phyloP scores from a whole-genome alignment of 2,113 vertebrate species.

The Monarcha castaneiventris region DNA sequence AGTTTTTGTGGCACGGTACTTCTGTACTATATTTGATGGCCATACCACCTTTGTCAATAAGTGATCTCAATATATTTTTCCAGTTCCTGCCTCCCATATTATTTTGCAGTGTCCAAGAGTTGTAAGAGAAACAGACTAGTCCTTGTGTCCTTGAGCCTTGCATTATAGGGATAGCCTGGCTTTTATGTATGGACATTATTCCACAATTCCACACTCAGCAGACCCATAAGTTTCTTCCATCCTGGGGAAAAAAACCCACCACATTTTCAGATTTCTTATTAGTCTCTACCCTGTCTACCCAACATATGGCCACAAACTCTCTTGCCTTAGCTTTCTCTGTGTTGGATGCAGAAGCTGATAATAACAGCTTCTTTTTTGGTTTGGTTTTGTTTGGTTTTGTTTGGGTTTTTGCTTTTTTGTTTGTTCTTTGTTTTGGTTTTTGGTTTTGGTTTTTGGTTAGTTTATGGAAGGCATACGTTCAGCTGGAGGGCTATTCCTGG shows the following conservation, averaged over 20 bases:
- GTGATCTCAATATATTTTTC: not conserved
- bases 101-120: not conserved
- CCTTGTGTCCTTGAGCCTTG: not conserved
- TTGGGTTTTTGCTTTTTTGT: too few species aligned
- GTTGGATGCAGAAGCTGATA: not conserved
- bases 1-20: not conserved
- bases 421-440: not conserved
- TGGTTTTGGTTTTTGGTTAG: too few species aligned
- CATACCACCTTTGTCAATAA: not conserved
- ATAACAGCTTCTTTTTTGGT: not conserved
- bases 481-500: not conserved
- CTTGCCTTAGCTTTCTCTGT: not conserved
- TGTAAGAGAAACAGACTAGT: not conserved
- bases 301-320: not conserved
- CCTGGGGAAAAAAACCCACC: fast-evolving
- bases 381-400: not conserved
- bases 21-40: not conserved
- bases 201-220: not conserved
- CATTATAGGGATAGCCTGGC: not conserved
- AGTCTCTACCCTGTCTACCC: not conserved
- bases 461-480: not conserved
- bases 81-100: not conserved
- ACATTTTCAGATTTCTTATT: not conserved
- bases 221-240: not conserved
- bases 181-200: not conserved